Base-by-base conservation (phyloP, 2,797 vertebrate genomes). In the Poecile montanus region DNA sequence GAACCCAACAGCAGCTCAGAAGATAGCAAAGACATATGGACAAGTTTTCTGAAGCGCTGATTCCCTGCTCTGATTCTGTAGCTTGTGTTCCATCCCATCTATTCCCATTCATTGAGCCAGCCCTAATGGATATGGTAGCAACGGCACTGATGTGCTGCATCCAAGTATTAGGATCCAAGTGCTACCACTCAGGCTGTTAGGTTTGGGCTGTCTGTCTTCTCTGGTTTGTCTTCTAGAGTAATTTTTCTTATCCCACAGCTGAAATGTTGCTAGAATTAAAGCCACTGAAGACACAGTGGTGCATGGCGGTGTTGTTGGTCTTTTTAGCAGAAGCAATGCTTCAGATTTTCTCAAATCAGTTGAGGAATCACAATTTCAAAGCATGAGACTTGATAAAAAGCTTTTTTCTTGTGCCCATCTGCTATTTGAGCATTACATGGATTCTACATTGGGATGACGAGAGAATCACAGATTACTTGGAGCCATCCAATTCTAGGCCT, bases 331-430 rank as follows among this genome's bases (percentile, higher is more conserved):
- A 90, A 93, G 42, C 53, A 83, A 32, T 26, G 34, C 21, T 81
- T 90, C 34, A 42, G 8, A 29, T 62, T 76, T 26, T 42, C n/a
- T 91, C 40, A 56, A 23, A 66, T 93, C 30, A 82, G 4, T 4
- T 65, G 26, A 23, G 54, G 66, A 88, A 76, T 65, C 30, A 78
- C 22, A 76, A 20, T 62, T 91, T 70, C 70, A 82, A 86, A 73
- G 47, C 18, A 67, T 6, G 12, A 95, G 48, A 56, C 25, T 56
- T 38, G 62, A 75, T 13, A 22, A 90, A 63, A 38, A 54, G 9
- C 32, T 80, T 66, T 74, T 1, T 6, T 76, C 62, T 42, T 66
- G 27, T 40, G 25, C 9, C 20, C 34, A 56, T 47, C 38, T 92
- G 45, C 57, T 92, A 34, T 71, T 70, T 67, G 34, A 87, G 26